phyloP scores from a whole-genome alignment of 2,797 vertebrate species.

The Cyprinodon diabolis region DNA sequence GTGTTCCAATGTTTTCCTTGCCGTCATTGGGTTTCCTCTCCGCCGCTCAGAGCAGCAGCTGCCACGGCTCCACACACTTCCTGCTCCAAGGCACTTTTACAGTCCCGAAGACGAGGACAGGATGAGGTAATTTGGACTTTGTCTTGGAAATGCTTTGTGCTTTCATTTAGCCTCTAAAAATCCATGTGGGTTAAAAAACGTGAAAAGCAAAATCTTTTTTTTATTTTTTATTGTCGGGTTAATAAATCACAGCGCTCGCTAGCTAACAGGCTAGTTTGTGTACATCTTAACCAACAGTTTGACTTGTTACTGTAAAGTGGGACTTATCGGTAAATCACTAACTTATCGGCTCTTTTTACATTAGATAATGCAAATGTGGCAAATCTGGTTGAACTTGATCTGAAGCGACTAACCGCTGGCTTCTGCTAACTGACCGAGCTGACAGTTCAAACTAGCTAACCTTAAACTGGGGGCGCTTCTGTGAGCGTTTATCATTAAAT shows the following conservation, averaged over 20 bases:
- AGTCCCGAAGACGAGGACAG: conserved; percentile 52
- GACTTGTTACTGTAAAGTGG: neutral
- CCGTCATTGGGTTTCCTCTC: conserved; percentile 73
- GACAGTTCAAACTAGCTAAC: conserved; percentile 11
- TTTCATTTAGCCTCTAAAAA: rapidly evolving
- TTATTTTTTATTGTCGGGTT: neutral
- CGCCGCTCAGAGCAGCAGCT: conserved; percentile 72
- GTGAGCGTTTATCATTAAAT: neutral
- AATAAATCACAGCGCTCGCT: conserved; percentile 5
- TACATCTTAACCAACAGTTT: neutral
- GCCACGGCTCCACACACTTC: conserved; percentile 68
- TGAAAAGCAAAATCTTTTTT: neutral
- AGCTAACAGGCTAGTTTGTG: conserved; percentile 46
- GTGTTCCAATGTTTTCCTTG: conserved; percentile 69
- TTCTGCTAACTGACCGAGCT: conserved; percentile 46
- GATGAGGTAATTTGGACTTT: conserved; percentile 69
- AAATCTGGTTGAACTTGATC: conserved; percentile 6
- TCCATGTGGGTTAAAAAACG: too few species aligned
- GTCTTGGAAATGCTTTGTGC: neutral
- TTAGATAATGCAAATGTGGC: rapidly evolving
- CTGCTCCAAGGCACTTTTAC: conserved; percentile 60
- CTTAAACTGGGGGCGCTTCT: neutral
- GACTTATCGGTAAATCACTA: neutral
- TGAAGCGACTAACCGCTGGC: conserved; percentile 36
- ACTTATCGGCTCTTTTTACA: rapidly evolving